These are phyloP conservation scores for Melanotaenia duboulayi DNA, from an alignment of 2,113 vertebrate genomes.

Conservation along the genomic window DNA sequence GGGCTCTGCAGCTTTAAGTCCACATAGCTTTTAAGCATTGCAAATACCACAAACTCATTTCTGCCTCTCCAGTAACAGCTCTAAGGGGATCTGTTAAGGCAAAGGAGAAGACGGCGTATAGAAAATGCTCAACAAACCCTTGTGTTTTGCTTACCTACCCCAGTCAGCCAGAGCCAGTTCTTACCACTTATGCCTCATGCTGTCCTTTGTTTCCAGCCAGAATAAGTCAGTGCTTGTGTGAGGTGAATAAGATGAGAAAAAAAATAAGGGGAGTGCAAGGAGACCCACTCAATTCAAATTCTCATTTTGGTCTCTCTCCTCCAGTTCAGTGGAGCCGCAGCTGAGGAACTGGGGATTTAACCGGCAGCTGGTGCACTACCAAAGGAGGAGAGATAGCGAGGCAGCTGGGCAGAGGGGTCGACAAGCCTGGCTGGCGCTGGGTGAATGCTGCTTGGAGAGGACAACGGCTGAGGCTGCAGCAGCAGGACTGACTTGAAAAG, in stretches of 20 bases:
- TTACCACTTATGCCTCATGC: slow-evolving; percentile 37
- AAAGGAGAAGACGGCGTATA: slow-evolving; percentile 48
- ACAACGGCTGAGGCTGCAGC: slow-evolving; percentile 57
- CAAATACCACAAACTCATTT: slow-evolving; percentile 77
- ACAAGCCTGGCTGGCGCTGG: slow-evolving; percentile 65
- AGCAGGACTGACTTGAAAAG: slow-evolving; percentile 45
- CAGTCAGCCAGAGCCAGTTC: slow-evolving; percentile 45
- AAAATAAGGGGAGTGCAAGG: slow-evolving; percentile 32
- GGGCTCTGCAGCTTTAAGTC: slow-evolving; percentile 78
- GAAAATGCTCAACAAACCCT: slow-evolving; percentile 38
- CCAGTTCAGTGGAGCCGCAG: slow-evolving; percentile 74
- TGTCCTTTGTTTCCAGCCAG: slow-evolving; percentile 75
- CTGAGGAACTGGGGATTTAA: slow-evolving; percentile 70
- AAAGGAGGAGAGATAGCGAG: slow-evolving; percentile 40
- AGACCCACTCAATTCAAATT: slow-evolving; percentile 56
- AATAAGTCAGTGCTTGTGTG: slow-evolving; percentile 48
- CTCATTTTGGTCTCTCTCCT: slow-evolving; percentile 67
- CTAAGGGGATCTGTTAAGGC: slow-evolving; percentile 38
- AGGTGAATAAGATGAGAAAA: slow-evolving; percentile 45
- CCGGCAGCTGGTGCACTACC: slow-evolving; percentile 63
- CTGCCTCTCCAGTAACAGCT: slow-evolving; percentile 69
- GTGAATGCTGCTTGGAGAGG: slow-evolving; percentile 77
- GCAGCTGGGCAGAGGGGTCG: slow-evolving; percentile 69
- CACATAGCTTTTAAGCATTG: slow-evolving; percentile 65
- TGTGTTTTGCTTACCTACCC: slow-evolving; percentile 54